Evolutionary conservation across 1,140 invertebrate genomes (phyloP), one percentile per base, ranked within the genome.

Genomic region (Mamestra configurata): DNA sequence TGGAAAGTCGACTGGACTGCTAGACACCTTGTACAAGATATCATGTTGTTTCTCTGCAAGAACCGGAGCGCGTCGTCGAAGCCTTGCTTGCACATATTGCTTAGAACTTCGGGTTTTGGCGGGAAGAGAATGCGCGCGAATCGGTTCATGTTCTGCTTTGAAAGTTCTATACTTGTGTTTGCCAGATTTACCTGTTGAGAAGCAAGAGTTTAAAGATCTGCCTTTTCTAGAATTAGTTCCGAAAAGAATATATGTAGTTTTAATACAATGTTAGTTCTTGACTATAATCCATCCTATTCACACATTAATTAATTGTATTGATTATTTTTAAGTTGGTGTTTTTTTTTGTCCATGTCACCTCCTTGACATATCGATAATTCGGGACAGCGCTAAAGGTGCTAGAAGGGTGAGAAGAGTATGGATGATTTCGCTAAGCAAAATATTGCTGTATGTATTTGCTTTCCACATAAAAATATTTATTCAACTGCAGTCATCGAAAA

Each of bases 61-160:
- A 99, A 99, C 73, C 97, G 96, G 0, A 99, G 95, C 0, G 98
- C 98, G 94, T 99, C 99, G 86, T 99, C 98, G 92, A 99, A 99
- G 20, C 99, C 99, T 95, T 99, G 99, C 87, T 99, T 98, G 92
- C 99, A 99, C 97, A 99, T 99, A 86, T 98, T 98, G 79, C 98
- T 98, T 20, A 98, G 94, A 79, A 98, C 97, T 95, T 99, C 98
- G 3, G 98, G 98, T 87, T 98, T 98, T 0, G 99, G 99, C 24
- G 99, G 99, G 92, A 99, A 99, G 6, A 99, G 95, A 86, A 99
- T 99, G 80, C 98, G 96, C 0, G 97, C 97, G 88, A 99, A 97
- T 70, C 99, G 96, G 89, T 98, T 98, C 79, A 99, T 97, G 92
- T 99, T 99, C 90, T 98, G 97, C 76, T 97, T 97, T 0, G 98